Base-by-base conservation (phyloP, 2,888 invertebrate genomes). In the Cylindroiulus punctatus region DNA sequence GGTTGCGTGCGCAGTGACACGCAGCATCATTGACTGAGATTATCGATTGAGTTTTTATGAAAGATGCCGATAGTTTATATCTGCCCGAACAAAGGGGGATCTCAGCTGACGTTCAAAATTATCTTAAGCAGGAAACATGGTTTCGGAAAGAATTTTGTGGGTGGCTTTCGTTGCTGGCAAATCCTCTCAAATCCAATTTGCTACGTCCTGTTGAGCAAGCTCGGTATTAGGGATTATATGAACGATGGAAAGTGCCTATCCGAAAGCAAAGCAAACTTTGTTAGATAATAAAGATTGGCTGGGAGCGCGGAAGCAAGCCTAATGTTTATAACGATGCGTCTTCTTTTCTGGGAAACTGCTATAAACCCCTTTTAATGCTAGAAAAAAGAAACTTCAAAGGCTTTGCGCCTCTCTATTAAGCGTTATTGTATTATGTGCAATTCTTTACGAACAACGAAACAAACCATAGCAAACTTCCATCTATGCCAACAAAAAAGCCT, bases 181-280 rank as follows among this genome's bases (percentile, higher is more conserved):
- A 65, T 65, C 65, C 65, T 65, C 26, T 26, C 65, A 65, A 65
- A 65, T 65, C 65, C 65, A 65, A 65, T 65, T 65, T 65, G 65
- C 65, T 65, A 65, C 65, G 26, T 65, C 65, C 65, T 65, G 65
- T 65, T 65, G 65, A 65, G 65, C 65, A 65, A 26, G 26, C 26
- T 8, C 3, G 26, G 65, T 26, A 52, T 52, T n/a, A 26, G 65
- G 65, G 65, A 65, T 65, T 65, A 65, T 26, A 26, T 65, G 65
- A 65, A 65, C 22, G 65, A 65, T 22, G 26, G 65, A 65, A 65
- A 52, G n/a, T 52, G 52, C 52, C n/a, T 52, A 52, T 52, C 52
- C n/a, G 52, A 52, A 19, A 65, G 65, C 65, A 65, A 65, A 65
- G 65, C 65, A 65, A 65, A 65, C 3, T 65, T 65, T 65, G 65